These are phyloP conservation scores for Cancer borealis DNA, from an alignment of 2,888 invertebrate genomes.

Conservation along the genomic window DNA sequence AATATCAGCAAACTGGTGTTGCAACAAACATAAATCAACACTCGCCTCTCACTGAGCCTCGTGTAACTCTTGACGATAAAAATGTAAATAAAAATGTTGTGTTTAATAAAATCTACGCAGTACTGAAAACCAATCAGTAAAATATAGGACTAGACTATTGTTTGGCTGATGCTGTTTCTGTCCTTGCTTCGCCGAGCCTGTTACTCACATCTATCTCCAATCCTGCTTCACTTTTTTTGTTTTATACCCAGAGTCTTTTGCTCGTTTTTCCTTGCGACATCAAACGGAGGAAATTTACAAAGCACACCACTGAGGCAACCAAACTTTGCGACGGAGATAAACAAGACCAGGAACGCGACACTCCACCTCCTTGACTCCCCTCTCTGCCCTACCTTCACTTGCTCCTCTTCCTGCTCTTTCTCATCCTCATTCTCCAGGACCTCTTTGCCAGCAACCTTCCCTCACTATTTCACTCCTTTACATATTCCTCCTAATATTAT, in stretches of 20 bases:
- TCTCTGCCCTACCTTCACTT: neutral
- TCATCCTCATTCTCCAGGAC: too few relatives aligned
- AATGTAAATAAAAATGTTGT: neutral
- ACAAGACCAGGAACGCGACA: conserved; percentile 15
- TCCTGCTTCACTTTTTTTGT: neutral
- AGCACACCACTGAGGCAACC: conserved; percentile 36
- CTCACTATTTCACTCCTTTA: neutral
- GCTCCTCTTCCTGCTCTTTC: neutral
- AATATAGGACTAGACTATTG: neutral
- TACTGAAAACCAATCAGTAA: neutral
- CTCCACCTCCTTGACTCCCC: neutral
- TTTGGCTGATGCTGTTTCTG: neutral
- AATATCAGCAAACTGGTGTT: neutral
- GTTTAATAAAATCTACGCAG: neutral
- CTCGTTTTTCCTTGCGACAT: neutral
- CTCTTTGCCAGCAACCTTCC: neutral
- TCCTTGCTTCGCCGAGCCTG: neutral
- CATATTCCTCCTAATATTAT: neutral
- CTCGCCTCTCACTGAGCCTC: neutral
- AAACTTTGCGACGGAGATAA: conserved; percentile 26
- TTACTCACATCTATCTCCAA: neutral
- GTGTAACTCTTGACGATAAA: neutral
- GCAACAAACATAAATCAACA: neutral
- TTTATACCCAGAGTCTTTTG: neutral
- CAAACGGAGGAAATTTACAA: conserved; percentile 22